Base-by-base conservation (phyloP, 2,888 invertebrate genomes). In the Sepiola atlantica region DNA sequence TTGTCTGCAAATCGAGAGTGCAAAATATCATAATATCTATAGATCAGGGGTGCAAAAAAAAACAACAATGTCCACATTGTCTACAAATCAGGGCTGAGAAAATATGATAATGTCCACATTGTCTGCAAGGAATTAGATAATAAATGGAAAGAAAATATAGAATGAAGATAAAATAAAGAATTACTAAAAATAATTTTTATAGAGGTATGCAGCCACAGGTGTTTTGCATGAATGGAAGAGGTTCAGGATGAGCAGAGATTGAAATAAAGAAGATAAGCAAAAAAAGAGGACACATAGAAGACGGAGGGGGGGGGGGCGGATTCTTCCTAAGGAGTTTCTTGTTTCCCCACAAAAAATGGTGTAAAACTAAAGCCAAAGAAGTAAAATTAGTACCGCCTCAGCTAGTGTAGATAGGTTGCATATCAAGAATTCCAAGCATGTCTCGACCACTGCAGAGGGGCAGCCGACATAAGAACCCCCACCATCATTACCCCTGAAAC, bases 391-490 rank as follows among this genome's bases (percentile, higher is more conserved):
- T 77, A 61, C 28, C 3, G n/a, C n/a, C n/a, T 77, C 77, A 77
- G 77, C 3, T 14, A 77, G 77, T 77, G 77, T n/a, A 77, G n/a
- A 16, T 77, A 45, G 2, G n/a, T 77, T 77, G 77, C n/a, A 32
- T 77, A n/a, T 16, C 77, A n/a, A 77, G 77, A 77, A 77, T 77
- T 77, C 77, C 77, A 32, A 77, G n/a, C 77, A 77, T 77, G n/a
- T 77, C 77, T 77, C n/a, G 77, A 77, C 77, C 77, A 77, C 77
- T 77, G 77, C 77, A 77, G 77, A 16, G 77, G 77, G 32, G 77
- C 14, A n/a, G n/a, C 77, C n/a, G 0, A 32, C 77, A 77, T 45
- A 45, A 45, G 77, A 77, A 32, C n/a, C 77, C 21, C 24, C 77
- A 77, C 28, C 6, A 2, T 14, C 10, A 21, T n/a, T 14, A 28